Conservation (phyloP, 2,113 vertebrate species). For the Sinosuthora webbiana region DNA sequence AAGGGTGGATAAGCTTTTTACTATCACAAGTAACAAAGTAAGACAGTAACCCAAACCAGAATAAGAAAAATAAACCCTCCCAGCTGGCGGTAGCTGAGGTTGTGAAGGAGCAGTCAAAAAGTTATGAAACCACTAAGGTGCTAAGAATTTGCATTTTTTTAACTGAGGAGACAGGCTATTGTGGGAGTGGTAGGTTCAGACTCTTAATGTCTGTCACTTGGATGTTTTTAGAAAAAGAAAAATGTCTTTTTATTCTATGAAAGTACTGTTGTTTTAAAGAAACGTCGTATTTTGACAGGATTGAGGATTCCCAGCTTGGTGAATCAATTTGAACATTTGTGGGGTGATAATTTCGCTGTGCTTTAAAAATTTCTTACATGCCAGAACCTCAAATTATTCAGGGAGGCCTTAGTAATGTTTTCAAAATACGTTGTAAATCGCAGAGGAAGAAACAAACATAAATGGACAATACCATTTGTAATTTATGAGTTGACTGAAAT, state of each 20-base stretch:
- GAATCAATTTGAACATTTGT: background rate
- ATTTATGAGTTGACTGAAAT: background rate
- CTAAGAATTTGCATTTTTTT: constrained; percentile 19
- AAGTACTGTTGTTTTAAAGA: background rate
- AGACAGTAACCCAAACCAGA: constrained; percentile 15
- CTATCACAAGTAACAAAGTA: background rate
- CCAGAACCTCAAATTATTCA: background rate
- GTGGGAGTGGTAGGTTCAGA: background rate
- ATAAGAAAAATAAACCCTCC: constrained; percentile 44
- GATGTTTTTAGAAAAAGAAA: background rate
- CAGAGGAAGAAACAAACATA: background rate
- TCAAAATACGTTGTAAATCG: background rate
- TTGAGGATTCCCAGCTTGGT: background rate
- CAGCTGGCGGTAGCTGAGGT: background rate
- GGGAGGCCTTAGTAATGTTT: background rate
- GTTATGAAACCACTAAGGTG: constrained; percentile 9
- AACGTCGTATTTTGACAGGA: background rate
- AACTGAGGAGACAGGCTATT: background rate
- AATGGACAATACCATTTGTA: background rate
- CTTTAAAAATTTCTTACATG: background rate
- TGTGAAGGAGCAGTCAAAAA: background rate
- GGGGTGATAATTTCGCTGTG: background rate
- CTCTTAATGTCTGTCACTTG: background rate
- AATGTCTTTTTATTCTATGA: background rate
- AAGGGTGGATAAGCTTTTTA: background rate